A percentile compares a stretch with the other conserved stretches of the same genome.
Conservation (phyloP, 2,888 invertebrate species). For the Dysmachus trigonus region DNA sequence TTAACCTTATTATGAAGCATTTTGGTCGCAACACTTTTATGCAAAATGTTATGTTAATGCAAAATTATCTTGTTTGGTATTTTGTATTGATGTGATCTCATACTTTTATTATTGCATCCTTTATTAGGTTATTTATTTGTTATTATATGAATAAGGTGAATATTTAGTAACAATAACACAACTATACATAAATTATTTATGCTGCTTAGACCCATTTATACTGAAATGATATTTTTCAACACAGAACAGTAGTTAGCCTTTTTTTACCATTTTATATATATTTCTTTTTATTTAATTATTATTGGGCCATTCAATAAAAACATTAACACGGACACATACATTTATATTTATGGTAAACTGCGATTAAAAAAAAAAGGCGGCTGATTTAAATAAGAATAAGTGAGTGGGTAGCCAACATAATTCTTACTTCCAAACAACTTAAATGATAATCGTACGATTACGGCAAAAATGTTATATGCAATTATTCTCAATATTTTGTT, state of each 20-base stretch:
- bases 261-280: neutral
- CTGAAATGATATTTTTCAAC: slow-evolving; percentile 52
- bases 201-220: slow-evolving; percentile 53
- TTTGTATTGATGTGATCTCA: slow-evolving; percentile 17
- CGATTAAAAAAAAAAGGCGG: neutral
- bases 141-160: slow-evolving; percentile 46
- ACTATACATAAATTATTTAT: slow-evolving; percentile 49
- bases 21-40: slow-evolving; percentile 29
- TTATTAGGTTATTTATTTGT: slow-evolving; percentile 51
- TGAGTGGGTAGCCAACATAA: neutral
- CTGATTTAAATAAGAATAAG: neutral
- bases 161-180: slow-evolving; percentile 48
- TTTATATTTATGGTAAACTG: neutral
- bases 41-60: slow-evolving; percentile 20
- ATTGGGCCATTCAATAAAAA: slow-evolving; percentile 13
- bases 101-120: slow-evolving; percentile 35
- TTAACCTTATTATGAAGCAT: slow-evolving; percentile 3
- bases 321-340: neutral
- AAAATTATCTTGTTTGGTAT: neutral
- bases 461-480: slow-evolving; percentile 41
- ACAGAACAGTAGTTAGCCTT: slow-evolving; percentile 19
- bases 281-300: neutral
- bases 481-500: neutral
- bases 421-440: neutral
- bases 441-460: slow-evolving; percentile 52